Evolutionary conservation across 2,113 vertebrate genomes (phyloP), one percentile per base, ranked within the genome.

Genomic region (Tretioscincus oriximinensis): DNA sequence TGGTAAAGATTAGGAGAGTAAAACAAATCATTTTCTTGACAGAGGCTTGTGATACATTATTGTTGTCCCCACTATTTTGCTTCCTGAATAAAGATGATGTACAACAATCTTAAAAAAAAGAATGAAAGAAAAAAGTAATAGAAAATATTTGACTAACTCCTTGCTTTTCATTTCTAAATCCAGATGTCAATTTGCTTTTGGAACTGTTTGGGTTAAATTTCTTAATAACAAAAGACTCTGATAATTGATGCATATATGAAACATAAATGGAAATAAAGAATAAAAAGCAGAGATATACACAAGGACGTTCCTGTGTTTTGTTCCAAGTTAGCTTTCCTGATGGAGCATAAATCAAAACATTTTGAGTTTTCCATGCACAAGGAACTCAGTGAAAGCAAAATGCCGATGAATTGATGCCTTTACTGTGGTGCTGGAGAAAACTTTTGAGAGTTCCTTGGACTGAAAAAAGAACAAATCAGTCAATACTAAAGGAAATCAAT

Each of bases 11-110:
- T 95, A 95, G 92, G 92, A 91, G 89, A 94, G 88, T 95, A 95
- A 95, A 95, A 94, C 95, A 96, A 96, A 96, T 96, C 94, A 95
- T 95, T 93, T 92, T 87, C 74, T 89, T 94, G 95, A 94, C 94
- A 95, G 87, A 90, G 93, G 94, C 91, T 95, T 92, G 93, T 95
- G 93, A 95, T 95, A 93, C 94, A 94, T 91, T 93, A 91, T 93
- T 95, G 90, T 93, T 95, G 90, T 94, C 93, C 89, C 82, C 86
- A 92, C 93, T 94, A 90, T 91, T 92, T 93, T 91, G 88, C 81
- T 88, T 93, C 78, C 91, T 92, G 71, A 31, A 2, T 83, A 85
- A 86, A 85, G 77, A 94, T 94, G 93, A 95, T 95, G 95, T 96
- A 95, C 93, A 89, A 91, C 87, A 85, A 76, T 90, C 82, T 78